phyloP scores from a whole-genome alignment of 2,113 vertebrate genomes.

The Callipepla squamata region DNA sequence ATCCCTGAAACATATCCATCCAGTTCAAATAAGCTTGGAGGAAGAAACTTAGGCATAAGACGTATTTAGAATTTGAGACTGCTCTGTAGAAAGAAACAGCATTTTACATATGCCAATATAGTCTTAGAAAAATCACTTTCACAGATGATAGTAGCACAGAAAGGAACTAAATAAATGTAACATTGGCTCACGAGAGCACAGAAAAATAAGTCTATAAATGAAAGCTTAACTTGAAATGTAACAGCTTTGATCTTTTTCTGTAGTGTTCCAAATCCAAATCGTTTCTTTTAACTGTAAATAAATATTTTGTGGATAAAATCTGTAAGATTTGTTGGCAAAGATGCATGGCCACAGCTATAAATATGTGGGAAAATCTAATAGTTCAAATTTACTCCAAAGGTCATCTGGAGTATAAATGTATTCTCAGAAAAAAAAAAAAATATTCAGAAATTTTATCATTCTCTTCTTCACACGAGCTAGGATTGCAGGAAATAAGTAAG shows the following conservation, averaged over 20 bases:
- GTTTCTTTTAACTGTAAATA: conserved; percentile 30
- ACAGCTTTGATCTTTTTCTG: conserved; percentile 8
- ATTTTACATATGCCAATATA: background rate
- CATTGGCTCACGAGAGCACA: background rate
- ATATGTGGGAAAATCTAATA: conserved; percentile 69
- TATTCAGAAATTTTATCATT: conserved; percentile 61
- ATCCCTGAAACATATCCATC: conserved; percentile 71
- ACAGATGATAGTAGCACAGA: background rate
- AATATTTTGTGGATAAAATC: conserved; percentile 20
- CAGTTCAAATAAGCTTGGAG: conserved; percentile 77
- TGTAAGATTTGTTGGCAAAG: conserved; percentile 35
- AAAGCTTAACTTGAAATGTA: conserved; percentile 21
- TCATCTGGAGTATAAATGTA: conserved; percentile 60
- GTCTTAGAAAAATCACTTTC: background rate
- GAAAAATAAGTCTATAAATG: background rate
- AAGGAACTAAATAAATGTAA: background rate
- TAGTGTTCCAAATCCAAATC: background rate
- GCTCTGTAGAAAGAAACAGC: background rate
- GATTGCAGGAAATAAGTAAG: conserved; percentile 58
- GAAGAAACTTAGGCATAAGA: conserved; percentile 63
- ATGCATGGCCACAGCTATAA: conserved; percentile 25
- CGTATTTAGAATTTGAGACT: background rate
- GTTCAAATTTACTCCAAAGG: conserved; percentile 68
- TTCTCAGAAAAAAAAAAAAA: conserved; percentile 68
- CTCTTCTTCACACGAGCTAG: conserved; percentile 57